Percentiles rank a stretch among this genome's conserved stretches.
phyloP scores from a whole-genome alignment of 2,113 vertebrate species.

The Halcyon malimbica region DNA sequence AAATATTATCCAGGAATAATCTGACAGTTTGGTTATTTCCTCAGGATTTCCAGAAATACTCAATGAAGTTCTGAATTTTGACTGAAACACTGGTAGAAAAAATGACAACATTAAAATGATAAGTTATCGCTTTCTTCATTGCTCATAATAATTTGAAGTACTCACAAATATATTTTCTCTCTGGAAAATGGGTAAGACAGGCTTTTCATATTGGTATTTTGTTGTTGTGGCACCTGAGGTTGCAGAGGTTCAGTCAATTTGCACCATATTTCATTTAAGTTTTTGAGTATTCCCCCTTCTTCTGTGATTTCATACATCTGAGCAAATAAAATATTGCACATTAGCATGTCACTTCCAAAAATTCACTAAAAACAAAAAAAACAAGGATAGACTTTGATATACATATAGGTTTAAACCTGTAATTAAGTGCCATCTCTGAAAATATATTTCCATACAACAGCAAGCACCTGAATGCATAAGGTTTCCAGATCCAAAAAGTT shows the following conservation, averaged over 20 bases:
- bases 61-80: background rate
- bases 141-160: background rate
- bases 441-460: no score
- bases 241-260: constrained; percentile 86
- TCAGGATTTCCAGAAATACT: background rate
- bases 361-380: background rate
- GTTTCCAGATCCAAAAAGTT: no score
- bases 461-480: no score
- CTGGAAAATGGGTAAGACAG: constrained; percentile 92
- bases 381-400: no score
- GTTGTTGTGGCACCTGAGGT: constrained; percentile 84
- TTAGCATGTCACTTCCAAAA: background rate
- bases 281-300: constrained; percentile 81
- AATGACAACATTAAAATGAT: background rate
- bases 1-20: background rate
- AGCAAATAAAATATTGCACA: background rate
- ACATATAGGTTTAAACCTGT: no score
- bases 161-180: constrained; percentile 96
- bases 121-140: background rate
- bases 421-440: no score
- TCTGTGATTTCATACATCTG: constrained; percentile 90
- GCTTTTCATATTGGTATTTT: constrained; percentile 81
- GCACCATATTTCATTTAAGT: constrained; percentile 76
- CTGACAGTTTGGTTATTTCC: background rate
- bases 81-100: background rate